These are phyloP conservation scores for Parascotia fuliginaria DNA, from an alignment of 2,888 invertebrate species.

Conservation along the genomic window DNA sequence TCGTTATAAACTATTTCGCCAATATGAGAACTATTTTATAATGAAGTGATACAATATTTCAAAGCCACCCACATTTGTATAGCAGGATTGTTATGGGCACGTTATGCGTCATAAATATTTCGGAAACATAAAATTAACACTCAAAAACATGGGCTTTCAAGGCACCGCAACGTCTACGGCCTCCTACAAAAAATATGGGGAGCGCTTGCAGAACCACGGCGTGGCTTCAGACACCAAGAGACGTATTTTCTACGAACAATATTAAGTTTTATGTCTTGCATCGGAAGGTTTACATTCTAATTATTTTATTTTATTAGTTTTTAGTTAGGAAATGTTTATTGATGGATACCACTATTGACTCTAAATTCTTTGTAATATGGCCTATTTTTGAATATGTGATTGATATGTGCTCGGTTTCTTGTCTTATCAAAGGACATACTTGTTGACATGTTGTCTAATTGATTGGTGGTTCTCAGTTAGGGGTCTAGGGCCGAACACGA, in stretches of 20 bases:
- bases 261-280: constrained; percentile 24
- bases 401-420: constrained; percentile 58
- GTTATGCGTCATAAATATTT: constrained; percentile 86
- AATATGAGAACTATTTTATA: constrained; percentile 55
- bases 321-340: constrained; percentile 50
- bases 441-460: constrained; percentile 86
- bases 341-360: constrained; percentile 60
- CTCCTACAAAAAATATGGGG: constrained; percentile 76
- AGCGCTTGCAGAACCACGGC: constrained; percentile 77
- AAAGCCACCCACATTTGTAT: constrained; percentile 84
- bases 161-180: constrained; percentile 83
- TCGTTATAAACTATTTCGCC: constrained; percentile 31
- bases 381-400: constrained; percentile 62
- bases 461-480: constrained; percentile 83
- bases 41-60: constrained; percentile 80
- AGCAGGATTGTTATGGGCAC: constrained; percentile 78
- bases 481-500: constrained; percentile 75
- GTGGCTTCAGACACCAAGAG: constrained; percentile 59
- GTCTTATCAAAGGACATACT: constrained; percentile 81
- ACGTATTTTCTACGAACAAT: constrained; percentile 34
- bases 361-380: constrained; percentile 70
- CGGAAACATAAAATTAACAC: constrained; percentile 85
- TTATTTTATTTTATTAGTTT: constrained; percentile 30
- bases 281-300: constrained; percentile 48
- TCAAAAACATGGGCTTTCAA: constrained; percentile 82